phyloP scores from a whole-genome alignment of 2,113 vertebrate species.

The Oxyura jamaicensis region DNA sequence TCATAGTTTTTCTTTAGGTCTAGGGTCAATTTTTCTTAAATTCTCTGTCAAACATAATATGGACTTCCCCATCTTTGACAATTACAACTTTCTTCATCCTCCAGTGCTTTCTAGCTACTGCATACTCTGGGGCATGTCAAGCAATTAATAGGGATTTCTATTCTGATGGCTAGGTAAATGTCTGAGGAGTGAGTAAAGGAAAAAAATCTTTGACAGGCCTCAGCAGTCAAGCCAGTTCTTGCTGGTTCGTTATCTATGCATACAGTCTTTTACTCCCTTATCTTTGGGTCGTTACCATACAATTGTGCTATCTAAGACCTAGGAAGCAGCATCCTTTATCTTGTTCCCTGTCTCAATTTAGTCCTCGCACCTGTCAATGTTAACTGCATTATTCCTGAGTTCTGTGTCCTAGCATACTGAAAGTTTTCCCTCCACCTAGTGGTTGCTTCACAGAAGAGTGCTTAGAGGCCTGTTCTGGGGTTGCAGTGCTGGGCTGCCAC shows the following conservation, averaged over 20 bases:
- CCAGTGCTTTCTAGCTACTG: not conserved
- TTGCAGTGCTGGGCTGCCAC: no score
- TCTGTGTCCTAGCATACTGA: fast-evolving
- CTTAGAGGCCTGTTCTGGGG: fast-evolving
- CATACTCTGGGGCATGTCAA: fast-evolving
- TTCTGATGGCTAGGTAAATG: not conserved
- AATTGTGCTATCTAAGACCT: no score
- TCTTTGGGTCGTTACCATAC: no score
- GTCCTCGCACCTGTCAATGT: no score
- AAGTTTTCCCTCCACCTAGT: not conserved
- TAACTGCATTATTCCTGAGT: fast-evolving
- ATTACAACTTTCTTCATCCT: not conserved
- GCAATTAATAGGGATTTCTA: not conserved
- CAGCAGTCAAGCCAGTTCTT: not conserved
- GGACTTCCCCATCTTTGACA: not conserved
- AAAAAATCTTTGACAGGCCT: not conserved
- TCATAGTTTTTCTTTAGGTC: not conserved
- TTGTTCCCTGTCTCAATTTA: fast-evolving
- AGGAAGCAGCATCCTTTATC: no score
- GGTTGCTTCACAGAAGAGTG: fast-evolving
- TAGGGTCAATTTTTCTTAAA: not conserved
- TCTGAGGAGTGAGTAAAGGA: not conserved
- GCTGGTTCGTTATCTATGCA: no score
- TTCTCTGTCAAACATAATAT: not conserved
- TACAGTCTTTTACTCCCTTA: no score